Percentiles rank a stretch among this genome's conserved stretches.
Conservation (phyloP, 2,797 vertebrate genomes). For the Mormyrops boulengeri region DNA sequence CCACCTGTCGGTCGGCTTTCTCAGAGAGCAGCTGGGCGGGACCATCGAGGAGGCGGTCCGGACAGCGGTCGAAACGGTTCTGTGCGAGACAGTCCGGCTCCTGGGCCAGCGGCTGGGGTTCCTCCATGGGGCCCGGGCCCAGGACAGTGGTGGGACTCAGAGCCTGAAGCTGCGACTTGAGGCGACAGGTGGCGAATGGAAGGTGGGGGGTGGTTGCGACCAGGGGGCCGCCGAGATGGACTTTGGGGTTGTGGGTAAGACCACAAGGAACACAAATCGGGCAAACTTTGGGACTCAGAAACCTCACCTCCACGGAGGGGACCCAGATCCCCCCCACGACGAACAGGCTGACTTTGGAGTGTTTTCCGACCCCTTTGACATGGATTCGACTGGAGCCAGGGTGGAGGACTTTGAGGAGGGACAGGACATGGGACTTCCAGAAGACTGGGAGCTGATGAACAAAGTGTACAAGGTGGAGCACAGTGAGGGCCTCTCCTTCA, state of each 20-base stretch:
- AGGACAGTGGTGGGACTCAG: background rate
- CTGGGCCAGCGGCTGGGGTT: constrained; percentile 18
- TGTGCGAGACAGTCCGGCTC: constrained; percentile 26
- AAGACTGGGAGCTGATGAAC: constrained; percentile 30
- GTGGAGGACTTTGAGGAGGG: constrained; percentile 23
- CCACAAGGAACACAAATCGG: background rate
- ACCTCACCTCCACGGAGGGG: background rate
- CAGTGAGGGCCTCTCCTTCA: constrained; percentile 18
- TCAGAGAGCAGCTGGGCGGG: constrained; percentile 21
- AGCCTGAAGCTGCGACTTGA: constrained; percentile 19
- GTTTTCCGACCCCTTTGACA: constrained; percentile 14
- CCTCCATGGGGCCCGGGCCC: constrained; percentile 9
- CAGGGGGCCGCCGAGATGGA: background rate
- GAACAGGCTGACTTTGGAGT: constrained; percentile 6
- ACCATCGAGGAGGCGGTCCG: constrained; percentile 30
- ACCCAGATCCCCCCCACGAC: background rate
- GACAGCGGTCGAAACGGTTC: constrained; percentile 28
- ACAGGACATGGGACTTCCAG: constrained; percentile 20
- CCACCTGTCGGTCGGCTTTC: constrained; percentile 27
- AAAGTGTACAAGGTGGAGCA: constrained; percentile 28
- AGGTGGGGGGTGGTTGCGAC: background rate
- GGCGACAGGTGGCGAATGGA: constrained; percentile 12
- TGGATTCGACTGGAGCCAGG: constrained; percentile 11
- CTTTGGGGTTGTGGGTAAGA: background rate
- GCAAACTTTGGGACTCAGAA: background rate